These are phyloP conservation scores for Mylabris sibirica DNA, from an alignment of 2,888 invertebrate genomes.

Conservation along the genomic window DNA sequence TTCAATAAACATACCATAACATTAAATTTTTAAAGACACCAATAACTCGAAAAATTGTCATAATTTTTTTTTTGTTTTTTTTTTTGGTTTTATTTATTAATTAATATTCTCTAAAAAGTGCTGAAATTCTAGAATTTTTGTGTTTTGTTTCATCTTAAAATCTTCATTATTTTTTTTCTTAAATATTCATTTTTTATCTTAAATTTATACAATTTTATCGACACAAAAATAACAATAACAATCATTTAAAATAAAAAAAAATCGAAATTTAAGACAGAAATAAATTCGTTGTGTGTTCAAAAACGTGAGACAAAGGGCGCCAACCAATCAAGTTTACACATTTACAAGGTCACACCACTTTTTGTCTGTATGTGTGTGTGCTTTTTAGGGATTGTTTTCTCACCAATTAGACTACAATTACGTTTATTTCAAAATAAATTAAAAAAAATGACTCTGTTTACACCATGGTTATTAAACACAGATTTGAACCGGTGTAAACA, in stretches of 20 bases:
- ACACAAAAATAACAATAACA: conserved; percentile 36
- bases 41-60: conserved; percentile 51
- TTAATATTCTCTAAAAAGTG: conserved; percentile 49
- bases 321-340: conserved; percentile 7
- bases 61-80: conserved; percentile 30
- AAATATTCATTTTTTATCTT: neutral
- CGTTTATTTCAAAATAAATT: too few species aligned
- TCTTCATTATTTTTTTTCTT: neutral
- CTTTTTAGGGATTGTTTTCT: too few species aligned
- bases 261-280: conserved; percentile 35
- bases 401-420: conserved; percentile 7
- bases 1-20: conserved; percentile 57
- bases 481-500: neutral
- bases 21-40: conserved; percentile 56
- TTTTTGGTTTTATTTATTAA: conserved; percentile 13
- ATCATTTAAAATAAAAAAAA: conserved; percentile 24
- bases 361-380: too few species aligned
- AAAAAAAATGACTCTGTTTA: neutral
- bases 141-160: neutral
- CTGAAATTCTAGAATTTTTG: conserved; percentile 44
- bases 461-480: neutral
- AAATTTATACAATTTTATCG: conserved; percentile 1
- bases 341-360: too few species aligned
- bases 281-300: conserved; percentile 42
- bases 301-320: conserved; percentile 20